Percentiles rank a stretch among this genome's conserved stretches.
Conservation (phyloP, 2,113 vertebrate genomes). For the Psettodes erumei region DNA sequence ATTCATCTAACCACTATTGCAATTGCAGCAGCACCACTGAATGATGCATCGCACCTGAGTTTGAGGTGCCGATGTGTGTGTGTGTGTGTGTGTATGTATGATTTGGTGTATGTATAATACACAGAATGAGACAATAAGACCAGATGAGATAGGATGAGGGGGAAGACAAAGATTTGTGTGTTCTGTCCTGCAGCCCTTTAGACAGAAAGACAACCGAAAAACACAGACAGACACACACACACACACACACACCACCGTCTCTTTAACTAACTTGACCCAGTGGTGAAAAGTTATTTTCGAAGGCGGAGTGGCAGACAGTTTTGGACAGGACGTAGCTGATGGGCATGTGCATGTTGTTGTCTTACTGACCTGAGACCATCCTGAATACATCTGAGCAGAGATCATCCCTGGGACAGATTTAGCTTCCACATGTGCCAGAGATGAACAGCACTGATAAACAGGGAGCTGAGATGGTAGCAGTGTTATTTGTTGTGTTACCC, state of each 20-base stretch:
- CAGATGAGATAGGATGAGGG: conserved; percentile 14
- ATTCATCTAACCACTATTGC: conserved; percentile 30
- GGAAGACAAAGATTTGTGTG: conserved; percentile 17
- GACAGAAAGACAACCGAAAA: not conserved
- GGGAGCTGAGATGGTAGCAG: too few relatives aligned
- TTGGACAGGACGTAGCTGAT: conserved; percentile 28
- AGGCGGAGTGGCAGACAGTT: conserved; percentile 14
- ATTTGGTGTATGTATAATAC: not conserved
- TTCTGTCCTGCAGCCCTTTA: conserved; percentile 8
- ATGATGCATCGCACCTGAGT: conserved; percentile 61
- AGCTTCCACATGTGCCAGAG: too few relatives aligned
- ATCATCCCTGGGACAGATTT: not conserved
- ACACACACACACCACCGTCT: not conserved
- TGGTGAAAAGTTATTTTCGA: conserved; percentile 21
- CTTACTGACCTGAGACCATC: not conserved
- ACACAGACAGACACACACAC: conserved; percentile 1
- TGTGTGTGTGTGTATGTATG: conserved; percentile 2
- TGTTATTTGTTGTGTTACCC: too few relatives aligned
- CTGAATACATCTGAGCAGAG: conserved; percentile 8
- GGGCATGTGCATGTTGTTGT: conserved; percentile 6
- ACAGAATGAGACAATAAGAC: conserved; percentile 8
- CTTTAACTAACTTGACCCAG: conserved; percentile 3
- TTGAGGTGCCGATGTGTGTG: not conserved
- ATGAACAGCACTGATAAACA: too few relatives aligned
- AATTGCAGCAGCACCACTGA: conserved; percentile 23